phyloP scores from a whole-genome alignment of 2,888 invertebrate species.

The Ophraella communa region DNA sequence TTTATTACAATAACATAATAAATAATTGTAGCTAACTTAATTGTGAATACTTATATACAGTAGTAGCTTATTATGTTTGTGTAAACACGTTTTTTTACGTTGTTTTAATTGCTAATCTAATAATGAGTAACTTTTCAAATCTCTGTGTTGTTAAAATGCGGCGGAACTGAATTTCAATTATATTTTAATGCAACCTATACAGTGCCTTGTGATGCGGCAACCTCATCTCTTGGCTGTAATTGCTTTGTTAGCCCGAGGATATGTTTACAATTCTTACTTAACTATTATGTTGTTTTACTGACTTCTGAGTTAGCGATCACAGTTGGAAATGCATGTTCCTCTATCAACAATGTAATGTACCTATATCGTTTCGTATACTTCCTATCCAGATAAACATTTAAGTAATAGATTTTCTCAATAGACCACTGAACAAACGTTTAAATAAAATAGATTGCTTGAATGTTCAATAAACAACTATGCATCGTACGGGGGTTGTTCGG shows the following conservation, averaged over 20 bases:
- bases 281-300: conserved; percentile 14
- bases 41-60: too few relatives aligned
- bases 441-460: too few relatives aligned
- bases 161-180: neutral
- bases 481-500: too few relatives aligned
- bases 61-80: too few relatives aligned
- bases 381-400: conserved; percentile 9
- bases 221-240: conserved; percentile 3
- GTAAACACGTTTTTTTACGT: too few relatives aligned
- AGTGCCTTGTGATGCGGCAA: neutral
- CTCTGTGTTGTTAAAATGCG: neutral
- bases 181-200: neutral
- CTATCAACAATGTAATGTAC: conserved; percentile 11
- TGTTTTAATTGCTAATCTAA: too few relatives aligned
- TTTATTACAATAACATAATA: too few relatives aligned
- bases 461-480: too few relatives aligned
- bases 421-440: neutral
- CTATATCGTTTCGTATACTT: conserved; percentile 7
- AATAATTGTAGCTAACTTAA: too few relatives aligned
- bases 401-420: conserved; percentile 19
- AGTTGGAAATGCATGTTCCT: neutral
- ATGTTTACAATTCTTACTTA: conserved; percentile 14
- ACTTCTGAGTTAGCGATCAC: conserved; percentile 7
- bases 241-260: conserved; percentile 5
- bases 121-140: too few relatives aligned